Evolutionary conservation across 2,888 invertebrate species (phyloP).

Genomic region (Galerucella calmariensis): DNA sequence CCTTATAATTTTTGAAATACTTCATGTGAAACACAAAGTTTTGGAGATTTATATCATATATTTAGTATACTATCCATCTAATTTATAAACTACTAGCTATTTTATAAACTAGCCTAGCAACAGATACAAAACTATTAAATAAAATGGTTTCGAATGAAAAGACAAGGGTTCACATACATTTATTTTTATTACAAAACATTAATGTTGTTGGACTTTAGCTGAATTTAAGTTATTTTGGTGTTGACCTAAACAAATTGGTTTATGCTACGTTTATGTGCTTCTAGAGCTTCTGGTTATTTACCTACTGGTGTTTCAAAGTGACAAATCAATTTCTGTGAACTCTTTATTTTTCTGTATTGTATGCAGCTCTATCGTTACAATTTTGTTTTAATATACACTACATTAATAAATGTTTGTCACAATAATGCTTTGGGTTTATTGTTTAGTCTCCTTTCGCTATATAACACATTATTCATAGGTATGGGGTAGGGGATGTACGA

Average conservation of each 20-base stretch:
- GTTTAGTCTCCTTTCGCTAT: conserved; percentile 62
- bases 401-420: conserved; percentile 67
- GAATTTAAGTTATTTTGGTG: not conserved
- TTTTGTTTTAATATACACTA: conserved; percentile 65
- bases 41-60: too few species aligned
- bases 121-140: too few species aligned
- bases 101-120: too few species aligned
- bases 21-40: too few species aligned
- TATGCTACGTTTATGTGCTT: conserved; percentile 9
- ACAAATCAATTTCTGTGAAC: conserved; percentile 50
- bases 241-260: not conserved
- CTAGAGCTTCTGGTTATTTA: conserved; percentile 31
- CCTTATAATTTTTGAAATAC: too few species aligned
- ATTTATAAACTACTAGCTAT: too few species aligned
- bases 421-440: conserved; percentile 67
- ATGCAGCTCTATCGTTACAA: conserved; percentile 57
- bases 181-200: not conserved
- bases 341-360: conserved; percentile 57
- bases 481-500: conserved; percentile 27
- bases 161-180: not conserved
- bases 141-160: too few species aligned
- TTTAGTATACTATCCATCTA: too few species aligned
- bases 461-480: conserved; percentile 49
- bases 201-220: not conserved
- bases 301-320: conserved; percentile 28